Evolutionary conservation across 2,113 vertebrate species (phyloP).

Genomic region (Leptodactylus fuscus): DNA sequence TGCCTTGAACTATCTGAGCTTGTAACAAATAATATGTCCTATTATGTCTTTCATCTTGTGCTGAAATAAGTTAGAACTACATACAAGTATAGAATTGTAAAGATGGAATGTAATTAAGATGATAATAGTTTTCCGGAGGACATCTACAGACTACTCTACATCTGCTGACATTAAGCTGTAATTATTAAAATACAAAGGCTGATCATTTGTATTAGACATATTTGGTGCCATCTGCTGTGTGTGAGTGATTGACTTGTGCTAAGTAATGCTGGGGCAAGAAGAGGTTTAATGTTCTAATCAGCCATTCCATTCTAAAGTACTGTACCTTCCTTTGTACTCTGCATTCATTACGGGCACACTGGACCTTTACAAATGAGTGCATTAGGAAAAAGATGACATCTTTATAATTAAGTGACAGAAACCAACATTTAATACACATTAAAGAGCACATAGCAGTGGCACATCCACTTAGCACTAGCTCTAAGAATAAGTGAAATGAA

Average conservation of each 20-base stretch:
- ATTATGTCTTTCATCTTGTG: background rate
- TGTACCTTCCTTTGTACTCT: conserved; percentile 12
- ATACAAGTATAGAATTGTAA: background rate
- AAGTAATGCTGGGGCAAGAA: conserved; percentile 17
- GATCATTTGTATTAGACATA: conserved; percentile 14
- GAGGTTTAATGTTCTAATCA: conserved; percentile 30
- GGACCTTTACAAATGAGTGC: background rate
- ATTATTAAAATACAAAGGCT: conserved; percentile 23
- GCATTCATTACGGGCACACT: conserved; percentile 17
- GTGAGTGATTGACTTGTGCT: conserved; percentile 23
- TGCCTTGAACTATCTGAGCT: conserved; percentile 8
- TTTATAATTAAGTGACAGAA: conserved; percentile 38
- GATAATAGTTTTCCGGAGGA: conserved; percentile 17
- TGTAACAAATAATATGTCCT: background rate
- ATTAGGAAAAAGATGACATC: conserved; percentile 20
- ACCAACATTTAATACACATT: conserved; percentile 26
- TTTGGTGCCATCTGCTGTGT: conserved; percentile 36
- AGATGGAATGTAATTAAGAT: conserved; percentile 4
- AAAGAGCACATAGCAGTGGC: background rate
- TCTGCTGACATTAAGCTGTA: conserved; percentile 18
- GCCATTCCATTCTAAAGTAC: conserved; percentile 21
- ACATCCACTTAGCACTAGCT: background rate
- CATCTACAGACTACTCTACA: conserved; percentile 21
- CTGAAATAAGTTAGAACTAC: background rate
- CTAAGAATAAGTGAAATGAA: background rate